Percentiles rank a stretch among this genome's conserved stretches.
phyloP scores from a whole-genome alignment of 2,113 vertebrate species.

The Antennarius striatus region DNA sequence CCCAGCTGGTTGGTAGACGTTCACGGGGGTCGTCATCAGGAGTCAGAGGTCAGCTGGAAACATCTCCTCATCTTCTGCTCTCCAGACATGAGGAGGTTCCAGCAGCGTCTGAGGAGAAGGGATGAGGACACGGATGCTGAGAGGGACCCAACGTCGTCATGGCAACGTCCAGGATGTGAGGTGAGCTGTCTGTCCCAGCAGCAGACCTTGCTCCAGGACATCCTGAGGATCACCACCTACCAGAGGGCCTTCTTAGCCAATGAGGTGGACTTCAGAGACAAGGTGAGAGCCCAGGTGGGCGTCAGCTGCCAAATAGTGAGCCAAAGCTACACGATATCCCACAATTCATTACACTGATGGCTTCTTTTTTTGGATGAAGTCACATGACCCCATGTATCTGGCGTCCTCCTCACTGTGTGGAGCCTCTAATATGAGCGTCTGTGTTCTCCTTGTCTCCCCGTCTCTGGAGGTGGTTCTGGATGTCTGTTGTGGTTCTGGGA shows the following conservation, averaged over 20 bases:
- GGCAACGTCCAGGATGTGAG: constrained; percentile 52
- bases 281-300: constrained; percentile 61
- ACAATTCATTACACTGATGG: too few species aligned
- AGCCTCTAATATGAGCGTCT: too few species aligned
- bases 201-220: constrained; percentile 84
- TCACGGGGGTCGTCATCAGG: background rate
- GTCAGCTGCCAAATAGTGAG: too few species aligned
- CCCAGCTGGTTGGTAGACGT: constrained; percentile 72
- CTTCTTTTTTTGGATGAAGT: too few species aligned
- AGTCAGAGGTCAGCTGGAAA: too few species aligned
- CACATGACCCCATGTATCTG: too few species aligned
- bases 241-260: constrained; percentile 82
- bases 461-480: constrained; percentile 81
- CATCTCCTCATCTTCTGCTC: background rate
- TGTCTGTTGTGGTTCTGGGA: constrained; percentile 82
- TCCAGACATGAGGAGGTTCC: constrained; percentile 52
- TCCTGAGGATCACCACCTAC: constrained; percentile 80
- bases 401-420: too few species aligned
- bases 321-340: too few species aligned
- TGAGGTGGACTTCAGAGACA: constrained; percentile 82
- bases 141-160: constrained; percentile 22
- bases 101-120: background rate
- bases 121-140: background rate
- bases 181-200: constrained; percentile 79
- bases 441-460: constrained; percentile 14